Evolutionary conservation across 2,797 vertebrate species (phyloP).

Genomic region (Sebastes miniatus): DNA sequence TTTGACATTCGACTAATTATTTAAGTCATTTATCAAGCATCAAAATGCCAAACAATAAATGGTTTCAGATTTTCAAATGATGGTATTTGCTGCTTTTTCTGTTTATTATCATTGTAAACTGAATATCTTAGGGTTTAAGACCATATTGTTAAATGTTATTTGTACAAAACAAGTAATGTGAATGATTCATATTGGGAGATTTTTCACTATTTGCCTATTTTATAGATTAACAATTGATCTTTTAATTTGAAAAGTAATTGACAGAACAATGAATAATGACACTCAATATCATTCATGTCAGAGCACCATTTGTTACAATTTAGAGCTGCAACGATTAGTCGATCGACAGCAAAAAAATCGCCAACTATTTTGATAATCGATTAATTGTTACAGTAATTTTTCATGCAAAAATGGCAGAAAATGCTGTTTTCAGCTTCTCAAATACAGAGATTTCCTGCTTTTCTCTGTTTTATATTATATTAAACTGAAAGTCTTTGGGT

Average conservation of each 20-base stretch:
- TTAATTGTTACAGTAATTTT: no score
- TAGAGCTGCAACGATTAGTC: no score
- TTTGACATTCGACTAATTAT: neutral
- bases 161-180: neutral
- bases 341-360: no score
- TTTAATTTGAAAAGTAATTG: neutral
- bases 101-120: neutral
- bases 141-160: neutral
- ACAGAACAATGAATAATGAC: neutral
- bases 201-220: neutral
- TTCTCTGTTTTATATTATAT: no score
- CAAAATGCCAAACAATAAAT: neutral
- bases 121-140: neutral
- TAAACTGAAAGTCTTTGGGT: fast-evolving
- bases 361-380: no score
- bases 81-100: neutral
- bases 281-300: neutral
- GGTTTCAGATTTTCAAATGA: neutral
- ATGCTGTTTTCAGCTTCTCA: no score
- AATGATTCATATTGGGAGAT: neutral
- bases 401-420: no score
- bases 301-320: neutral
- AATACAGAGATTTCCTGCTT: no score
- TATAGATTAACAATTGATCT: neutral
- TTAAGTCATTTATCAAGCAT: neutral